Conservation (phyloP, 1,140 invertebrate species). For the Choristoneura fumiferana region DNA sequence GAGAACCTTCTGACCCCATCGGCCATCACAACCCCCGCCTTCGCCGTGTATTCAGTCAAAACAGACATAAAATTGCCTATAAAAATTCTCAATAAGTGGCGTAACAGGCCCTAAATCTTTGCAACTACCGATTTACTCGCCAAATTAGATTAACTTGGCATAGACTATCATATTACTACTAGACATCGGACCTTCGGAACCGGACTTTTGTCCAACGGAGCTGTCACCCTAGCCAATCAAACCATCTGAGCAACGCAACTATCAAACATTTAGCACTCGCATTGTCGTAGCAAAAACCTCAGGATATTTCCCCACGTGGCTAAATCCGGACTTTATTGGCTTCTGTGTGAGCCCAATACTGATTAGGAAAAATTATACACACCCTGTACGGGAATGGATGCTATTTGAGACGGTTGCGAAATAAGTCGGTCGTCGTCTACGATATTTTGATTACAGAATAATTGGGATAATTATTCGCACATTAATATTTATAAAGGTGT, state of each 20-base stretch:
- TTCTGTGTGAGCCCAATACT: slow-evolving; percentile 11
- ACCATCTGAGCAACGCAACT: neutral
- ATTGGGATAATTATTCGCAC: neutral
- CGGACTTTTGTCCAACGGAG: too few relatives aligned
- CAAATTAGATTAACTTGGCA: too few relatives aligned
- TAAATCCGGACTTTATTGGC: slow-evolving; percentile 5
- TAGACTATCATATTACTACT: too few relatives aligned
- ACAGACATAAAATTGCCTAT: too few relatives aligned
- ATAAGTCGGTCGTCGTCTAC: neutral
- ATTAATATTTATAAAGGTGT: slow-evolving; percentile 6
- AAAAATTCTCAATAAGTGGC: too few relatives aligned
- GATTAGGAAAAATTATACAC: slow-evolving; percentile 2
- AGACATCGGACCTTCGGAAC: too few relatives aligned
- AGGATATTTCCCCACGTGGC: neutral
- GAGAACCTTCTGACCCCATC: too few relatives aligned
- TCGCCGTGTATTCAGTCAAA: too few relatives aligned
- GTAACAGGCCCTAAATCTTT: too few relatives aligned
- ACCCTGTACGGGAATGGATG: neutral
- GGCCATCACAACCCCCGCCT: too few relatives aligned
- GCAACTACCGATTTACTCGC: too few relatives aligned
- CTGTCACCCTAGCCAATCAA: neutral
- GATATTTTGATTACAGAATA: slow-evolving; percentile 12
- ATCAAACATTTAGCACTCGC: slow-evolving; percentile 11
- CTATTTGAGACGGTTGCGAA: neutral
- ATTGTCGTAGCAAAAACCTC: slow-evolving; percentile 7